A percentile compares a stretch with the other conserved stretches of the same genome.
Evolutionary conservation across 2,797 vertebrate species (phyloP).

Genomic region (Alfaro cultratus): DNA sequence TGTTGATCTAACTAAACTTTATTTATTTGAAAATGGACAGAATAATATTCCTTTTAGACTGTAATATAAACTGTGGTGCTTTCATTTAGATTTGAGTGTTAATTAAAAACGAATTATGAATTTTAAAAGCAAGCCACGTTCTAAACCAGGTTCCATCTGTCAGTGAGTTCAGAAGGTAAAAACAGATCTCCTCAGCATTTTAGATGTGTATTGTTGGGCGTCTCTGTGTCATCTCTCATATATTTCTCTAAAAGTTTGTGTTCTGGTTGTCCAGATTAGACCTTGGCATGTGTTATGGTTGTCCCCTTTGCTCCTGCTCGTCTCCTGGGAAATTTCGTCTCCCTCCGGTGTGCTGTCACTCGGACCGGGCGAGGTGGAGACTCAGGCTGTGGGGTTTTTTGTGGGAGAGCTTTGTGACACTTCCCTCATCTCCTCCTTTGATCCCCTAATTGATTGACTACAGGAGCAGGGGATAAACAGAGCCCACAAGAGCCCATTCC

Average conservation of each 20-base stretch:
- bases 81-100: constrained; percentile 37
- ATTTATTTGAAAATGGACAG: not conserved
- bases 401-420: constrained; percentile 78
- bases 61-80: not conserved
- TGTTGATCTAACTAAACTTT: constrained; percentile 38
- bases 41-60: not conserved
- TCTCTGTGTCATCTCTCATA: constrained; percentile 61
- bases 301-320: constrained; percentile 71
- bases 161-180: constrained; percentile 10
- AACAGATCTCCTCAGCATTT: constrained; percentile 27
- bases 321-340: constrained; percentile 64
- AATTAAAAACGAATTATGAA: constrained; percentile 36
- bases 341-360: constrained; percentile 66
- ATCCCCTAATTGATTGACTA: constrained; percentile 87
- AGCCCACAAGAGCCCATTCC: constrained; percentile 82
- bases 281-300: constrained; percentile 74
- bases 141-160: constrained; percentile 19
- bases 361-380: constrained; percentile 69
- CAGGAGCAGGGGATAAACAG: constrained; percentile 83
- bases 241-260: constrained; percentile 67
- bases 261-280: constrained; percentile 77
- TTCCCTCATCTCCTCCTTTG: constrained; percentile 80
- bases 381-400: constrained; percentile 62
- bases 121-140: not conserved
- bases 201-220: constrained; percentile 43